Conservation (phyloP, 92 coral and sea anemone genomes). For the Blastomussa wellsi region DNA sequence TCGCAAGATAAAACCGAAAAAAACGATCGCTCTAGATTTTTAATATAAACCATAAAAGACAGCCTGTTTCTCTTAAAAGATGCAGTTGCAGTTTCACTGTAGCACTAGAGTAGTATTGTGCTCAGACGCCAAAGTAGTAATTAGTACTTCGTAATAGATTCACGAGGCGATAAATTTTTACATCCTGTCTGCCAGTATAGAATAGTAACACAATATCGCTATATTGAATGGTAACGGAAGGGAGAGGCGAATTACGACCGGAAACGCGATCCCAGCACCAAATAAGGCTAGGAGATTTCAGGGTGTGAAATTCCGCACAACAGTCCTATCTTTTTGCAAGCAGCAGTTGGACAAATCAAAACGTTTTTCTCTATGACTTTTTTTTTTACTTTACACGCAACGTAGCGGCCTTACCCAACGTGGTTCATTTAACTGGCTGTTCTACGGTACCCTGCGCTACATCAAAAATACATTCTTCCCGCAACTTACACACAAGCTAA, state of each 20-base stretch:
- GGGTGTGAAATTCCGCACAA: constrained; percentile 11
- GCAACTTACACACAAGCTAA: not conserved
- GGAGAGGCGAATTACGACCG: constrained; percentile 33
- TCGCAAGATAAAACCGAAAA: not conserved
- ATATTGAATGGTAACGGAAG: constrained; percentile 30
- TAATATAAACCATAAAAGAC: not conserved
- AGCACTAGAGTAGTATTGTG: not conserved
- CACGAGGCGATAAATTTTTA: not conserved
- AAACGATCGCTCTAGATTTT: not conserved
- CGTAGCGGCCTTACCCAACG: not conserved
- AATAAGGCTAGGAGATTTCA: constrained; percentile 3
- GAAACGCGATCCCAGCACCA: constrained; percentile 17
- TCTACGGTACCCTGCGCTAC: not conserved
- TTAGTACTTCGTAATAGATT: not conserved
- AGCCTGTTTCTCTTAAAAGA: not conserved
- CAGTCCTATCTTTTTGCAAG: not conserved
- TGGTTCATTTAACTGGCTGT: not conserved
- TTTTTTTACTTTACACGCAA: not conserved
- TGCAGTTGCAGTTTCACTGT: not conserved
- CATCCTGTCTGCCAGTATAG: constrained; percentile 5
- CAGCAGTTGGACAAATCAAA: not conserved
- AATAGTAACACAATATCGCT: not conserved
- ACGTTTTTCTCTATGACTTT: not conserved
- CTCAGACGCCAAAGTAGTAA: not conserved
- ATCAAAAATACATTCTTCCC: not conserved